Conservation (phyloP, 2,113 vertebrate genomes). For the Gasterosteus nipponicus region DNA sequence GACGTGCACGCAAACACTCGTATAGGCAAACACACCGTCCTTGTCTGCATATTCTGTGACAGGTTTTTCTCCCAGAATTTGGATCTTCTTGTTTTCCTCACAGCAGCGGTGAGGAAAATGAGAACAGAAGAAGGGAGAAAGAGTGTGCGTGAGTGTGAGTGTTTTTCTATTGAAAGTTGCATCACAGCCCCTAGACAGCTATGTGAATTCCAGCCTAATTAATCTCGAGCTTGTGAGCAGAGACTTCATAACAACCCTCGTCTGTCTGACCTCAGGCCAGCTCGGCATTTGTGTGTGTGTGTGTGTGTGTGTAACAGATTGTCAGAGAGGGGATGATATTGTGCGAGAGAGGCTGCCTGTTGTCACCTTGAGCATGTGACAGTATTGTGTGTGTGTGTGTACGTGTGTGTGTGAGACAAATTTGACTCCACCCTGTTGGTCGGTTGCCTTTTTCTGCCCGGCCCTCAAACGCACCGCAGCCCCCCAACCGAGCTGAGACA, state of each 20-base stretch:
- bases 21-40: neutral
- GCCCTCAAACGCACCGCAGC: slow-evolving; percentile 13
- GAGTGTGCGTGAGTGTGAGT: neutral
- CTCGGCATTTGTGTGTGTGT: slow-evolving; percentile 25
- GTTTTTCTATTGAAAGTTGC: slow-evolving; percentile 62
- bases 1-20: neutral
- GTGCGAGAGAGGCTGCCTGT: slow-evolving; percentile 41
- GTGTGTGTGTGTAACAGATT: slow-evolving; percentile 29
- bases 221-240: slow-evolving; percentile 69
- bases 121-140: slow-evolving; percentile 5
- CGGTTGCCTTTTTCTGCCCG: slow-evolving; percentile 41
- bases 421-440: slow-evolving; percentile 48
- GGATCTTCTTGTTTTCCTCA: slow-evolving; percentile 36
- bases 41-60: slow-evolving; percentile 30
- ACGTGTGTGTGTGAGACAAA: slow-evolving; percentile 18
- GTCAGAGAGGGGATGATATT: slow-evolving; percentile 30
- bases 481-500: slow-evolving; percentile 20
- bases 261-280: slow-evolving; percentile 68
- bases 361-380: slow-evolving; percentile 55
- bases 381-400: slow-evolving; percentile 5
- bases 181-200: slow-evolving; percentile 68
- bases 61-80: slow-evolving; percentile 45
- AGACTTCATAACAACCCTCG: slow-evolving; percentile 62
- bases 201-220: slow-evolving; percentile 75
- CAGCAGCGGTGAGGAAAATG: slow-evolving; percentile 23